These are phyloP conservation scores for Holacanthus passer DNA, from an alignment of 2,113 vertebrate genomes.

Conservation along the genomic window DNA sequence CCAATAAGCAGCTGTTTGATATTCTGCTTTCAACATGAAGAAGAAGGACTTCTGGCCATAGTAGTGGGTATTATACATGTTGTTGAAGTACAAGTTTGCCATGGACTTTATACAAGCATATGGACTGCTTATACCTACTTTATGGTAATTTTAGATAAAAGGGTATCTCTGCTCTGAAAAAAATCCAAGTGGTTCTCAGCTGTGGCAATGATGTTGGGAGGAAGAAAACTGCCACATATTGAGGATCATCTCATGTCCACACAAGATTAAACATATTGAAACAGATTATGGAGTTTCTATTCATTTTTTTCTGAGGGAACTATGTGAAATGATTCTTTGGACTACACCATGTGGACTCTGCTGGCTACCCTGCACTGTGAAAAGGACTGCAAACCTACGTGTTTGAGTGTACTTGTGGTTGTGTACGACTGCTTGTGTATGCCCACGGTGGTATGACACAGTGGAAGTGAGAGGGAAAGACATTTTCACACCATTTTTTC, in stretches of 20 bases:
- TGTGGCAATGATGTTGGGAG: constrained; percentile 8
- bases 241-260: not conserved
- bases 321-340: not conserved
- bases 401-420: constrained; percentile 42
- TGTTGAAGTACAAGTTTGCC: constrained; percentile 45
- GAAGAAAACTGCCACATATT: not conserved
- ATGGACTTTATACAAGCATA: constrained; percentile 82
- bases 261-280: not conserved
- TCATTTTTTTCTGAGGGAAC: constrained; percentile 16
- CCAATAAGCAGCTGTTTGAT: not conserved
- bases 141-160: not conserved
- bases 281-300: constrained; percentile 26
- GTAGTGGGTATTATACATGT: not conserved
- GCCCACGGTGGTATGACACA: constrained; percentile 36
- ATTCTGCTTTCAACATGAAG: constrained; percentile 19
- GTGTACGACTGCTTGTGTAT: constrained; percentile 3
- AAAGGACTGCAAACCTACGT: constrained; percentile 8
- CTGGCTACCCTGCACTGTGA: not conserved
- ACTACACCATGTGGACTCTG: not conserved
- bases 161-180: not conserved
- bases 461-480: constrained; percentile 56
- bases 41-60: not conserved
- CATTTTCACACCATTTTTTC: constrained; percentile 24
- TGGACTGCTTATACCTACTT: constrained; percentile 77
- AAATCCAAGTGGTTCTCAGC: not conserved